Evolutionary conservation across 2,113 vertebrate genomes (phyloP), one percentile per base, ranked within the genome.

Genomic region (Alces alces): DNA sequence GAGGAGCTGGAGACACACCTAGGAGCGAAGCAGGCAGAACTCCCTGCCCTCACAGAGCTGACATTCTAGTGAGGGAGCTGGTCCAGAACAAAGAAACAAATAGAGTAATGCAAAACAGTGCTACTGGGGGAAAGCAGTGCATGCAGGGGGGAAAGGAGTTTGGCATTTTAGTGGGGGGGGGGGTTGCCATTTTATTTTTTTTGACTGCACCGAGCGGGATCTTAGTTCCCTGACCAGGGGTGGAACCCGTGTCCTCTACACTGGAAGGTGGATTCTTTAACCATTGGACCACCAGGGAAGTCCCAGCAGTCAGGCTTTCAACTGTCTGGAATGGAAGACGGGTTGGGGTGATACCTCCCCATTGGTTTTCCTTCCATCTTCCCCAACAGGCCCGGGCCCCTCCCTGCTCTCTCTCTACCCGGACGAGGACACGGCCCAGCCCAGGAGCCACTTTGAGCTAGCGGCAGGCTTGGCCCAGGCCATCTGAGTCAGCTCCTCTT

Each of bases 391-490:
- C 92, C 91, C 64, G 66, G 91, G 55, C 66, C 88, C 92, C 96
- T 96, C 96, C 5, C 94, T 98, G 95, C 97, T 97, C 61, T 76
- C 97, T 88, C 85, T 97, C 52, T 98, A 93, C 25, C 86, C 93
- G 1, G 93, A 96, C 0, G 96, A 97, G 21, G 97, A 95, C 14
- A 7, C 92, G 0, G 12, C 43, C 54, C 97, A 78, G 52, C 82
- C 91, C 30, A 82, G 92, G 33, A 97, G 92, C 64, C 95, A 58
- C 82, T 94, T 98, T 47, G 93, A 85, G 47, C 90, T 96, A 7
- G 93, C 30, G 0, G 64, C 57, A 78, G 94, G 88, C 83, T 33
- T 92, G 79, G 60, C 89, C 78, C 97, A 96, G 89, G 73, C 89
- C 57, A 54, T 30, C 95, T 98, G 97, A 98, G 60, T 78, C 47